These are phyloP conservation scores for Agonopterix arenella DNA, from an alignment of 2,888 invertebrate species.

Conservation along the genomic window DNA sequence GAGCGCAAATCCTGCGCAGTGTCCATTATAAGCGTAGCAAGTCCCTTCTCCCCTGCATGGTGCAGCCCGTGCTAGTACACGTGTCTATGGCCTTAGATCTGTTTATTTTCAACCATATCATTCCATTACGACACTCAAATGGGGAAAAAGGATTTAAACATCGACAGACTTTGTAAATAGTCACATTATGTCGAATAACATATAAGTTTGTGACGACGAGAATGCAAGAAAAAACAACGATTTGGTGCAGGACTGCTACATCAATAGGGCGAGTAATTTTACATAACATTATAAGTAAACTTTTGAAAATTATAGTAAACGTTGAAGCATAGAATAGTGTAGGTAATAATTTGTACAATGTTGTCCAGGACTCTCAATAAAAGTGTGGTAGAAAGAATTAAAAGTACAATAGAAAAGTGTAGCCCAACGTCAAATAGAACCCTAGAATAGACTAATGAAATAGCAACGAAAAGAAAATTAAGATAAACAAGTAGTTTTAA, in stretches of 20 bases:
- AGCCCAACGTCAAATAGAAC: conserved; percentile 43
- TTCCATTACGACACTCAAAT: conserved; percentile 19
- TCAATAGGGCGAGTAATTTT: conserved; percentile 73
- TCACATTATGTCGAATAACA: conserved; percentile 5
- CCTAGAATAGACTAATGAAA: conserved; percentile 54
- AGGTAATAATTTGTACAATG: conserved; percentile 41
- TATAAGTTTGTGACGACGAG: conserved; percentile 42
- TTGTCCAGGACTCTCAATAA: conserved; percentile 34
- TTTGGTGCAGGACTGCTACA: conserved; percentile 52
- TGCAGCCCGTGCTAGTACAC: neutral
- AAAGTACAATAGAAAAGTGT: conserved; percentile 53
- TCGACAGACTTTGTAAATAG: conserved; percentile 16
- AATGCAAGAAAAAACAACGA: conserved; percentile 46
- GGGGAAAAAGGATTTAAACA: conserved; percentile 46
- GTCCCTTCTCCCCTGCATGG: conserved; percentile 53
- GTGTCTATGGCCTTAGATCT: neutral
- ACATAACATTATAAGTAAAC: conserved; percentile 50
- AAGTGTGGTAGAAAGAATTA: conserved; percentile 53
- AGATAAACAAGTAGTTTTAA: conserved; percentile 51
- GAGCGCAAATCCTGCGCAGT: conserved; percentile 48
- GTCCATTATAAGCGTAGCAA: conserved; percentile 44
- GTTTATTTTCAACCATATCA: conserved; percentile 15
- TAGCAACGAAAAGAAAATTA: conserved; percentile 39
- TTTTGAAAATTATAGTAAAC: conserved; percentile 50
- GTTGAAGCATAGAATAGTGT: conserved; percentile 62